Evolutionary conservation across 2,113 vertebrate species (phyloP).

Genomic region (Phycodurus eques): DNA sequence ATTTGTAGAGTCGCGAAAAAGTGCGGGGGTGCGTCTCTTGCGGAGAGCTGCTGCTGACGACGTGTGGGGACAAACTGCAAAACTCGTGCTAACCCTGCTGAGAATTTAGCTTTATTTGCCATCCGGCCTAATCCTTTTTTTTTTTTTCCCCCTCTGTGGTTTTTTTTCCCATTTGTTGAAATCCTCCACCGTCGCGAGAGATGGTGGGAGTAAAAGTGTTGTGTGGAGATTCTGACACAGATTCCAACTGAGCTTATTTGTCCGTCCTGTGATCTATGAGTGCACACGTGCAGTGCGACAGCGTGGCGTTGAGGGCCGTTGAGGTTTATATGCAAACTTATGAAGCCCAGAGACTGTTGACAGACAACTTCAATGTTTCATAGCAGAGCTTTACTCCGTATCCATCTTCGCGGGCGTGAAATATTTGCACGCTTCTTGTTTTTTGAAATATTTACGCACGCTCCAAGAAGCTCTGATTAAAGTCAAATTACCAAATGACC

Average conservation of each 20-base stretch:
- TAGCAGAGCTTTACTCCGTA: constrained; percentile 56
- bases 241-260: constrained; percentile 26
- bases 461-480: constrained; percentile 42
- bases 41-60: constrained; percentile 4
- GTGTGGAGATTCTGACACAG: constrained; percentile 19
- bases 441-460: constrained; percentile 67
- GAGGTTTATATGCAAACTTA: constrained; percentile 31
- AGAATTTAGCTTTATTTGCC: constrained; percentile 21
- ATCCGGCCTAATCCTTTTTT: constrained; percentile 39
- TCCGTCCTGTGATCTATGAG: constrained; percentile 33
- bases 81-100: constrained; percentile 32
- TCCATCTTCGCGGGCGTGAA: constrained; percentile 55
- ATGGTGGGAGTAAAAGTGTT: constrained; percentile 25
- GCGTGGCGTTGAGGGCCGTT: constrained; percentile 12
- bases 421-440: constrained; percentile 64
- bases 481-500: constrained; percentile 18
- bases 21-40: constrained; percentile 21
- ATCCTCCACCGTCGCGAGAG: constrained; percentile 26
- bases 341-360: constrained; percentile 16
- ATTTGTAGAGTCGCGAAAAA: constrained; percentile 38
- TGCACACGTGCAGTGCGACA: constrained; percentile 28
- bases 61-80: constrained; percentile 29
- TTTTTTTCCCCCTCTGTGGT: background rate
- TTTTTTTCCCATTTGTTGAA: constrained; percentile 32
- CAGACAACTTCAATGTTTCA: constrained; percentile 57